A percentile compares a stretch with the other conserved stretches of the same genome.
Conservation (phyloP, 2,797 vertebrate genomes). For the Tokudaia tokunoshimensis region DNA sequence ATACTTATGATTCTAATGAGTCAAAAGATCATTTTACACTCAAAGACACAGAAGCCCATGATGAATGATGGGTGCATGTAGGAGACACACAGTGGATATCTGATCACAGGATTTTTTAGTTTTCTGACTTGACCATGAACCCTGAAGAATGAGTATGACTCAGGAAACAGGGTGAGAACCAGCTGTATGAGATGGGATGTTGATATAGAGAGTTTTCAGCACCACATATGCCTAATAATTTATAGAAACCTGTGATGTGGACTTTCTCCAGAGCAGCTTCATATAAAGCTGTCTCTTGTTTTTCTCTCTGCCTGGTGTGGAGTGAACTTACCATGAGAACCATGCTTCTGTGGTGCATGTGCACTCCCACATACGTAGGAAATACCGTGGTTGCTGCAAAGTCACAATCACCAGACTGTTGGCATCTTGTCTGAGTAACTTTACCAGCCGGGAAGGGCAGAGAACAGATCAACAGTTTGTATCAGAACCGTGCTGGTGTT, state of each 20-base stretch:
- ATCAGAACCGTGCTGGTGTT: background rate
- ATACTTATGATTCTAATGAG: constrained; percentile 49
- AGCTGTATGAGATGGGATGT: background rate
- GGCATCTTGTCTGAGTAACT: background rate
- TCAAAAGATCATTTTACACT: constrained; percentile 30
- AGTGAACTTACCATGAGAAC: background rate
- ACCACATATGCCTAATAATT: background rate
- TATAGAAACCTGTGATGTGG: background rate
- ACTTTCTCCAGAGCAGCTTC: background rate
- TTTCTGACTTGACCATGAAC: background rate
- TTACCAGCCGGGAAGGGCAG: background rate
- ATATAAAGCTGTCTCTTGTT: background rate
- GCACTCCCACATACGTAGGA: background rate
- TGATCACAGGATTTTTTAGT: background rate
- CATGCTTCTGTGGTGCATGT: background rate
- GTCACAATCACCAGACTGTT: background rate
- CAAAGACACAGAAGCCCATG: background rate
- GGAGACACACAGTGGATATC: background rate
- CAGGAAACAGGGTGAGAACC: background rate
- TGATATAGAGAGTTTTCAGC: background rate
- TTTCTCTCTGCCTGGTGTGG: background rate
- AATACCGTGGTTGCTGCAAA: background rate
- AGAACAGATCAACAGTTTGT: background rate
- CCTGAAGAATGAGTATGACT: background rate
- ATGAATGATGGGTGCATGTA: background rate